Conservation (phyloP, 1,140 invertebrate species). For the Leptinotarsa lineolata region DNA sequence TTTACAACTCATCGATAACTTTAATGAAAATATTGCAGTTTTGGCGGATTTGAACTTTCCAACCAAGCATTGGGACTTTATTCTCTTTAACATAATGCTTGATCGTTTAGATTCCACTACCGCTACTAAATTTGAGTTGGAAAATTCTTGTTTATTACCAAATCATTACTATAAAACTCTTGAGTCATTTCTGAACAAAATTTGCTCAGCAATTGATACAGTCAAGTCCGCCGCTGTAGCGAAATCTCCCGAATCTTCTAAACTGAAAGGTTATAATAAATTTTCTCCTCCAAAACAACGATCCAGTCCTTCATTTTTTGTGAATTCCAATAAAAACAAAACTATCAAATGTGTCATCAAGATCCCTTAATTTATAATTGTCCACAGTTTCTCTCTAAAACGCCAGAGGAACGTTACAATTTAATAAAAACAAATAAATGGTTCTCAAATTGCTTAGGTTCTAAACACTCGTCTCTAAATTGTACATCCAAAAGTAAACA, state of each 20-base stretch:
- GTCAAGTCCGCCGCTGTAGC: neutral
- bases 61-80: slow-evolving; percentile 14
- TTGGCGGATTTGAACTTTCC: neutral
- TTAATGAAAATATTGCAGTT: slow-evolving; percentile 16
- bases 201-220: neutral
- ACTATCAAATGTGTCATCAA: slow-evolving; percentile 1
- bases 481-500: slow-evolving; percentile 5
- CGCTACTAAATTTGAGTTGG: neutral
- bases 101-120: slow-evolving; percentile 10
- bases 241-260: neutral
- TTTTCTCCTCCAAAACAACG: neutral
- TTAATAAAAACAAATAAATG: slow-evolving; percentile 4
- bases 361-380: slow-evolving; percentile 14
- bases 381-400: neutral
- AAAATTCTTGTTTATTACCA: neutral
- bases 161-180: neutral
- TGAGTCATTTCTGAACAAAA: neutral
- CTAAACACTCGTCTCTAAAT: neutral
- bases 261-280: neutral
- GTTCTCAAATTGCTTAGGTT: slow-evolving; percentile 12
- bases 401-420: neutral
- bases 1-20: slow-evolving; percentile 1
- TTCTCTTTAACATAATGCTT: slow-evolving; percentile 2
- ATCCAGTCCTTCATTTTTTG: neutral
- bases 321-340: neutral